Evolutionary conservation across 2,797 vertebrate genomes (phyloP).

Genomic region (Channallabes apus): DNA sequence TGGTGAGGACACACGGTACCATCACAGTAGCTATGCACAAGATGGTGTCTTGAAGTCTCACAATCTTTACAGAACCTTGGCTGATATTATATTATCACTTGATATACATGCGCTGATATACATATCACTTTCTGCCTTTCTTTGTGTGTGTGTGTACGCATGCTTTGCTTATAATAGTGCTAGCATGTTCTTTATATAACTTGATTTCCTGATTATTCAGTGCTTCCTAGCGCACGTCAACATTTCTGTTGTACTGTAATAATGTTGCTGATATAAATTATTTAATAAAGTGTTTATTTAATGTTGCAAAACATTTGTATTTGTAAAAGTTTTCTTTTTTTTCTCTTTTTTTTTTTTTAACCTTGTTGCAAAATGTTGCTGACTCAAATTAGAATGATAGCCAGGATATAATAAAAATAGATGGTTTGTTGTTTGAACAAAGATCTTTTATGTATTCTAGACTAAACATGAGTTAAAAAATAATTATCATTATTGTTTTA

Average conservation of each 20-base stretch:
- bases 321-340: too few species aligned
- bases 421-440: too few species aligned
- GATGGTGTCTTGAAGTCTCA: constrained; percentile 80
- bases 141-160: too few species aligned
- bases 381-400: too few species aligned
- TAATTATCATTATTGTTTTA: too few species aligned
- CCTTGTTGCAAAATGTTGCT: too few species aligned
- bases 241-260: not conserved
- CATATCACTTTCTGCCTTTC: not conserved
- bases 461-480: too few species aligned
- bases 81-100: not conserved
- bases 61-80: constrained; percentile 21
- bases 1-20: constrained; percentile 90
- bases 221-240: not conserved
- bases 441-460: too few species aligned
- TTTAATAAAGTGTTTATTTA: not conserved
- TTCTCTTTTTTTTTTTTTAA: too few species aligned
- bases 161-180: not conserved
- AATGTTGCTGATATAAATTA: constrained; percentile 21
- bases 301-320: not conserved
- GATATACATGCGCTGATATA: constrained; percentile 10
- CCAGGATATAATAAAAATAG: too few species aligned
- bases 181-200: constrained; percentile 6
- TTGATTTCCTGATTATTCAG: not conserved
- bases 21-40: constrained; percentile 95